Base-by-base conservation (phyloP, 1,140 invertebrate genomes). In the Pseudomyrmex pallidus region DNA sequence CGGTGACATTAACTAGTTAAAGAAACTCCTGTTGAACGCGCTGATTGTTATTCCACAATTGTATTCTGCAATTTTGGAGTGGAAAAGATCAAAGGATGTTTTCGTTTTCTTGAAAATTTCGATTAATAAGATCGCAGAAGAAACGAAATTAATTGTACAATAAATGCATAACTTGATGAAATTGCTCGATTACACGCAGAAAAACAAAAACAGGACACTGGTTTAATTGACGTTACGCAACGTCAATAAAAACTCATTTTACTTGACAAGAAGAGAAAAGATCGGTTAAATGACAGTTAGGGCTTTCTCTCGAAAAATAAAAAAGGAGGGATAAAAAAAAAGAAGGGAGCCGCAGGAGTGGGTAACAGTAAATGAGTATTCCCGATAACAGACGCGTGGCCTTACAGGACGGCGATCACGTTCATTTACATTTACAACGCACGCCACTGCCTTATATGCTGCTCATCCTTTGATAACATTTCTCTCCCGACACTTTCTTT, bases 381-480 rank as follows among this genome's bases (percentile, higher is more conserved):
- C 74, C 85, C 86, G 91, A 91, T 90, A 88, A 91, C 89, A 90
- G 88, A 85, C 91, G 86, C 90, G 85, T 92, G 86, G 89, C 89
- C 91, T 91, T 92, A 92, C 91, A 90, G 90, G 88, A 88, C 88
- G 82, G 85, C 84, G 88, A 80, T 90, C 89, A 74, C 86, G 86
- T 90, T 91, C 89, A 91, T 91, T 92, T 92, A 92, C 91, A 92
- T 92, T 92, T 92, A 92, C 91, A 91, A 90, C 90, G 73, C 84
- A 87, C 87, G 87, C 89, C 83, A 72, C 86, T 88, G 72, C 90
- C 91, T 91, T 91, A 91, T 92, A 91, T 82, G 90, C 86, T 74
- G 87, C 85, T 91, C 91, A 90, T 90, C 84, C 86, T 87, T 84
- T 84, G 88, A 91, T 91, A 88, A 91, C 89, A 86, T 91, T 88